Evolutionary conservation across 2,888 invertebrate genomes (phyloP).

Genomic region (Papilio demoleus): DNA sequence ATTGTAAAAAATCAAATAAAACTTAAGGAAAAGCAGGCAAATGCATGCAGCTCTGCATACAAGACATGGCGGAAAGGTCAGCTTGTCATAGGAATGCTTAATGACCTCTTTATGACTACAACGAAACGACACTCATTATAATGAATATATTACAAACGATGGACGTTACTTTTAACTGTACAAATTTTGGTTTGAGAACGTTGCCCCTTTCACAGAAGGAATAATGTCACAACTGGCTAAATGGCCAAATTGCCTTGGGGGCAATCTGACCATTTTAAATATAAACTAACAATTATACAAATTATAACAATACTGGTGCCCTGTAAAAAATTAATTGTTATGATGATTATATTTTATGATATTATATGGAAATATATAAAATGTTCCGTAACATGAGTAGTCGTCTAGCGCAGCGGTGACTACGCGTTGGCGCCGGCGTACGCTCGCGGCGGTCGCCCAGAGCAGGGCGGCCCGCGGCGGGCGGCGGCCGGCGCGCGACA

Average conservation of each 20-base stretch:
- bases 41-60: constrained; percentile 86
- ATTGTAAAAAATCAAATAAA: constrained; percentile 80
- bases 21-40: constrained; percentile 88
- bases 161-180: constrained; percentile 82
- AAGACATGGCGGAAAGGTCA: constrained; percentile 87
- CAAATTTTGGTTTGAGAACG: constrained; percentile 85
- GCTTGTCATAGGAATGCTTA: constrained; percentile 86
- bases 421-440: constrained; percentile 49
- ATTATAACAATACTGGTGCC: constrained; percentile 72
- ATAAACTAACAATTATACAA: constrained; percentile 72
- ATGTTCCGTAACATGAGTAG: constrained; percentile 74
- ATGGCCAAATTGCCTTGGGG: constrained; percentile 78
- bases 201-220: constrained; percentile 94
- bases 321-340: constrained; percentile 83
- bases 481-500: constrained; percentile 66
- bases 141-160: constrained; percentile 83
- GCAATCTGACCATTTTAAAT: constrained; percentile 76
- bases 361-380: constrained; percentile 46
- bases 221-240: constrained; percentile 91
- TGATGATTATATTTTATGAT: constrained; percentile 68
- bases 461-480: not conserved
- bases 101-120: constrained; percentile 82
- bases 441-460: not conserved
- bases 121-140: constrained; percentile 89
- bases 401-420: constrained; percentile 68